Base-by-base conservation (phyloP, 2,888 invertebrate species). In the Cylloceria caligata region DNA sequence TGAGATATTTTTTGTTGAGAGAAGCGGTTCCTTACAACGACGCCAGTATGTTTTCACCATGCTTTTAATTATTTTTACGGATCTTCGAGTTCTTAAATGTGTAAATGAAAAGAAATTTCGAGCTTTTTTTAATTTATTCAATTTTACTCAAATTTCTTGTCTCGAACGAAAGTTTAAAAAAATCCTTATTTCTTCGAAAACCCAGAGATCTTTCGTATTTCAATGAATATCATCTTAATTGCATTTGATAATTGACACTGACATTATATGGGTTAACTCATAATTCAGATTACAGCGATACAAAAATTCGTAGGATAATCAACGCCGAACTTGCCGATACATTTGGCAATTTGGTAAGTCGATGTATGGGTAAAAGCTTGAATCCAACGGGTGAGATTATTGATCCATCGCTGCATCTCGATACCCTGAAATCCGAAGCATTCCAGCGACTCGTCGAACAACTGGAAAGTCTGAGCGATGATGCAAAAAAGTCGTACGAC, bases 251-350 rank as follows among this genome's bases (percentile, higher is more conserved):
- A 49, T 21, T 2, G 19, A 3, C 24, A 24, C 4, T 49, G 21
- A 2, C 49, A 13, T 24, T 52, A 24, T 24, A 21, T 11, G 21
- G 13, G 2, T 80, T 83, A n/a, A n/a, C 83, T 77, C 81, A 86
- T 84, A 69, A 93, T 94, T 19, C 93, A 98, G 98, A 98, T 94
- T 99, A 96, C 93, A 97, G 96, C 91, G 95, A 96, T 85, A 94
- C 94, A 4, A 97, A 97, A 92, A 94, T 97, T 67, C 91, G 95
- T 45, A 95, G 96, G 87, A 94, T 96, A 73, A 93, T 97, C 21
- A 99, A 99, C 94, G 94, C 97, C 0, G 98, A 99, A 91, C 93
- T 99, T 77, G 98, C 98, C 2, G 97, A 99, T 92, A 97, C 97
- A 0, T 93, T 99, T 19, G 99, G 99, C 27, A 99, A 99, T 94